A percentile compares a stretch with the other conserved stretches of the same genome.
Conservation (phyloP, 2,888 invertebrate genomes). For the Pheosia tremula region DNA sequence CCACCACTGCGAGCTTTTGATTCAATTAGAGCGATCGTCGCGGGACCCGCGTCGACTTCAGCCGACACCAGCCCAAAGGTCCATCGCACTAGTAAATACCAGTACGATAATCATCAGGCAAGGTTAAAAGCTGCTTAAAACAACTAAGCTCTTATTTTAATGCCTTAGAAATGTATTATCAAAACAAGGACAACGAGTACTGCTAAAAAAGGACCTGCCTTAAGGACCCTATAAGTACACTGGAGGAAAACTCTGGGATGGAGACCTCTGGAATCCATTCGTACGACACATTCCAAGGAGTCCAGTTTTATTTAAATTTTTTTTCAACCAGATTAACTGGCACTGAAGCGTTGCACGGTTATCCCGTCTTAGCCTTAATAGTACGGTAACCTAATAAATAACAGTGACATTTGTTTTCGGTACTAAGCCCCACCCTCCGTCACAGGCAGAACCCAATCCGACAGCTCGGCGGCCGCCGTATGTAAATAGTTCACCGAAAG, state of each 20-base stretch:
- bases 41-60: slow-evolving; percentile 41
- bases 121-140: no score
- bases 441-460: slow-evolving; percentile 82
- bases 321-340: slow-evolving; percentile 30
- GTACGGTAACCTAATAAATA: slow-evolving; percentile 81
- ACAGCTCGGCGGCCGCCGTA: slow-evolving; percentile 79
- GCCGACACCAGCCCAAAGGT: neutral
- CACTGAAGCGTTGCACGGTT: slow-evolving; percentile 35
- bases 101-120: no score
- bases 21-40: slow-evolving; percentile 73
- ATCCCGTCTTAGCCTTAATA: slow-evolving; percentile 76
- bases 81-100: neutral
- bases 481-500: slow-evolving; percentile 85
- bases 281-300: no score
- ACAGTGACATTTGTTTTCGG: slow-evolving; percentile 84
- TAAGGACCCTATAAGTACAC: no score
- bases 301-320: slow-evolving; percentile 11
- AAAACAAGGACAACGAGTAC: no score
- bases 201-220: no score
- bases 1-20: slow-evolving; percentile 60
- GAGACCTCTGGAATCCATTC: no score
- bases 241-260: no score
- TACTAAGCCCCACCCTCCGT: slow-evolving; percentile 83
- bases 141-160: no score
- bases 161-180: no score